phyloP scores from a whole-genome alignment of 2,888 invertebrate species.

The Nasonovia ribisnigri region DNA sequence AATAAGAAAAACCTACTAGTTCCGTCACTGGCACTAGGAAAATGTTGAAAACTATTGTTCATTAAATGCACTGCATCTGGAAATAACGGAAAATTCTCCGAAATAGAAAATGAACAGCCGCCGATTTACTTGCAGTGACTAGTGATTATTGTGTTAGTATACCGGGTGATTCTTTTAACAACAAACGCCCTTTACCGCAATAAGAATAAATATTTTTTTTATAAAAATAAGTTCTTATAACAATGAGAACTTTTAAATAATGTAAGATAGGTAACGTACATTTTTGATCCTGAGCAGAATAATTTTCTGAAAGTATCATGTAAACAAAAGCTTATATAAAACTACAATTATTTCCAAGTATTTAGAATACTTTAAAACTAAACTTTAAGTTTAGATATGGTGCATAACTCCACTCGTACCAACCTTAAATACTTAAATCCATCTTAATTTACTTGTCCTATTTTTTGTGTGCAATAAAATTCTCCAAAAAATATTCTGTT shows the following conservation, averaged over 20 bases:
- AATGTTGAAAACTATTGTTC: background rate
- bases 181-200: background rate
- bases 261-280: background rate
- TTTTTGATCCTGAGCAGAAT: background rate
- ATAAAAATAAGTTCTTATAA: background rate
- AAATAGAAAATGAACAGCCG: background rate
- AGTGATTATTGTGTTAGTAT: background rate
- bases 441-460: background rate
- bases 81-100: background rate
- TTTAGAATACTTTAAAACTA: background rate
- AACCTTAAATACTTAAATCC: background rate
- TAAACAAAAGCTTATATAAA: background rate
- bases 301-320: background rate
- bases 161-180: background rate
- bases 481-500: background rate
- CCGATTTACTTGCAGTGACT: background rate
- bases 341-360: background rate
- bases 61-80: background rate
- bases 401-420: background rate
- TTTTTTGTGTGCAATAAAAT: background rate
- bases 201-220: background rate
- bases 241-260: background rate
- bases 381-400: too few relatives aligned
- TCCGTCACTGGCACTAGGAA: background rate
- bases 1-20: background rate